These are phyloP conservation scores for Dysmachus trigonus DNA, from an alignment of 2,888 invertebrate species.

Conservation along the genomic window DNA sequence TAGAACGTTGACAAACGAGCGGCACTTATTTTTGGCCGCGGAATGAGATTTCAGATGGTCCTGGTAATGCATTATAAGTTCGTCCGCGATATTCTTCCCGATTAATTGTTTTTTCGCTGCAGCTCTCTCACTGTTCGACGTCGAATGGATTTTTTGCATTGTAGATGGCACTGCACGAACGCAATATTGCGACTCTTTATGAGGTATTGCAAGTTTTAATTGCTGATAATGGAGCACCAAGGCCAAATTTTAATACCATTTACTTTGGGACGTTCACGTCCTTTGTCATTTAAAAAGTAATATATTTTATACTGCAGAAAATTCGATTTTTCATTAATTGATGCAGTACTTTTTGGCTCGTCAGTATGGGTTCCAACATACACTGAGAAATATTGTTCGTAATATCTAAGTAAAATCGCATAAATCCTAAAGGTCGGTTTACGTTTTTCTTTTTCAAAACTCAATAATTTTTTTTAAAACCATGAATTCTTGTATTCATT, in stretches of 20 bases:
- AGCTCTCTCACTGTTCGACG: neutral
- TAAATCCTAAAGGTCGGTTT: too few relatives aligned
- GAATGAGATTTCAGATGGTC: neutral
- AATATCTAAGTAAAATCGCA: too few relatives aligned
- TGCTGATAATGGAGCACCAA: neutral
- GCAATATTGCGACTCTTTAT: neutral
- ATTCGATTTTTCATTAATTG: neutral
- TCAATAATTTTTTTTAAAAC: too few relatives aligned
- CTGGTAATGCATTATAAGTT: neutral
- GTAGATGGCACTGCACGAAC: neutral
- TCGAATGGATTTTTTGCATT: neutral
- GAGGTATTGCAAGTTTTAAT: neutral
- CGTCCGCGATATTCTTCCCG: neutral
- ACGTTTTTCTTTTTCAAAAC: too few relatives aligned
- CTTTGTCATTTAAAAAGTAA: neutral
- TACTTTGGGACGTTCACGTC: neutral
- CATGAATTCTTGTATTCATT: too few relatives aligned
- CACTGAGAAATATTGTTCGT: neutral
- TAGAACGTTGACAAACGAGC: conserved; percentile 4
- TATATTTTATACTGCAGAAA: neutral
- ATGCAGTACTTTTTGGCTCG: neutral
- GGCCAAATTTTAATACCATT: neutral
- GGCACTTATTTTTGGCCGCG: neutral
- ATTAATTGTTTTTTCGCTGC: neutral
- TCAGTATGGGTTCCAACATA: neutral